Percentiles rank a stretch among this genome's conserved stretches.
Evolutionary conservation across 2,113 vertebrate genomes (phyloP).

Genomic region (Chlorocebus sabaeus): DNA sequence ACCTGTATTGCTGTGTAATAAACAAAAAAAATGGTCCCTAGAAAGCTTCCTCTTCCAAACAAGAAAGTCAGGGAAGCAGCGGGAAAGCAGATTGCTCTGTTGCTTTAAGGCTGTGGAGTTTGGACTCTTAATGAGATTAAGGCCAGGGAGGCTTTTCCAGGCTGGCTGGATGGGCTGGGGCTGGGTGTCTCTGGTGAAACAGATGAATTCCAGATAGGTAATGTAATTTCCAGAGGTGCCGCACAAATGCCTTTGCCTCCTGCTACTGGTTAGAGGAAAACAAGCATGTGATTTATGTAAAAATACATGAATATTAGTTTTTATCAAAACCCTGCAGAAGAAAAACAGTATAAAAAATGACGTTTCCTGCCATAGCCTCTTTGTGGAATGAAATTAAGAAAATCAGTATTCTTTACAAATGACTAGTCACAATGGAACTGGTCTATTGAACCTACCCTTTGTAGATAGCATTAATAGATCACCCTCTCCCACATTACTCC

Average conservation of each 20-base stretch:
- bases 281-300: slow-evolving; percentile 51
- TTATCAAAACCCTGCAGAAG: slow-evolving; percentile 27
- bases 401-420: slow-evolving; percentile 42
- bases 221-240: slow-evolving; percentile 47
- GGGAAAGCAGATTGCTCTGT: background rate
- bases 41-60: background rate
- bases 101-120: background rate
- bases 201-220: slow-evolving; percentile 9
- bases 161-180: background rate
- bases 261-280: slow-evolving; percentile 33
- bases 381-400: slow-evolving; percentile 61
- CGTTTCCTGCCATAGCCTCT: background rate
- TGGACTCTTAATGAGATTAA: background rate
- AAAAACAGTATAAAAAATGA: slow-evolving; percentile 26
- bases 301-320: slow-evolving; percentile 49
- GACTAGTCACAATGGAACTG: background rate
- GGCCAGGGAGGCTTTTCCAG: background rate
- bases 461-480: background rate
- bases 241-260: slow-evolving; percentile 41
- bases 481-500: background rate
- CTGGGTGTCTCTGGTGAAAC: background rate
- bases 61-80: background rate
- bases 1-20: background rate
- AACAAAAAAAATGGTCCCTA: background rate
- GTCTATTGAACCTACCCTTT: slow-evolving; percentile 13